Evolutionary conservation across 2,113 vertebrate genomes (phyloP), one percentile per base, ranked within the genome.

Genomic region (Passer montanus): DNA sequence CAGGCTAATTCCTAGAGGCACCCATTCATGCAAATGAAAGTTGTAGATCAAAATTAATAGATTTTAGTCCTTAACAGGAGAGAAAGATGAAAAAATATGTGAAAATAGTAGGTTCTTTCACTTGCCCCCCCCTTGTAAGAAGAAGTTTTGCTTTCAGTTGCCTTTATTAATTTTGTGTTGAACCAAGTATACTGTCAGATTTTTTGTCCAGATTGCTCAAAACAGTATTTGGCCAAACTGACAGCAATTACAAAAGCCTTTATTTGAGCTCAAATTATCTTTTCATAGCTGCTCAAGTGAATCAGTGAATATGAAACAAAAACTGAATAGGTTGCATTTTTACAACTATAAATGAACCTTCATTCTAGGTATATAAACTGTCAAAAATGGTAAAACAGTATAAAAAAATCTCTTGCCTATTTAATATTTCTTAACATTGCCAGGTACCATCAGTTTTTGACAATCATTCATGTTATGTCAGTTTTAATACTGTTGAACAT

Each of bases 401-500:
- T 83, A 63, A 92, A 95, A 95, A 95, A 83, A 66, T 59, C 33
- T 93, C 82, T 81, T 72, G 33, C 63, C 56, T 90, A 44, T 86
- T 90, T 84, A 86, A 88, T 94, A 81, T 87, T 96, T 91, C 92
- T 92, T 92, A 79, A 58, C 70, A 49, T 59, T 78, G 37, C 88
- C 85, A 96, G 68, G 78, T 75, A 35, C n/a, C 79, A 84, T 86
- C 85, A 77, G 41, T 49, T 93, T 95, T 92, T 96, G 83, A 92
- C 88, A 94, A 60, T 91, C 75, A 75, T 93, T 96, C 68, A 75
- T 77, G 79, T 93, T 84, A 68, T 93, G 92, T 84, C 92, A 97
- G 50, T 90, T 95, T 90, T 93, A 93, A 84, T 78, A 64, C 60
- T 90, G 39, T 72, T 93, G 73, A 97, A 78, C 79, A 68, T 8